Evolutionary conservation across 92 coral and sea anemone species (phyloP).

Genomic region (Phenganax stokvisi): DNA sequence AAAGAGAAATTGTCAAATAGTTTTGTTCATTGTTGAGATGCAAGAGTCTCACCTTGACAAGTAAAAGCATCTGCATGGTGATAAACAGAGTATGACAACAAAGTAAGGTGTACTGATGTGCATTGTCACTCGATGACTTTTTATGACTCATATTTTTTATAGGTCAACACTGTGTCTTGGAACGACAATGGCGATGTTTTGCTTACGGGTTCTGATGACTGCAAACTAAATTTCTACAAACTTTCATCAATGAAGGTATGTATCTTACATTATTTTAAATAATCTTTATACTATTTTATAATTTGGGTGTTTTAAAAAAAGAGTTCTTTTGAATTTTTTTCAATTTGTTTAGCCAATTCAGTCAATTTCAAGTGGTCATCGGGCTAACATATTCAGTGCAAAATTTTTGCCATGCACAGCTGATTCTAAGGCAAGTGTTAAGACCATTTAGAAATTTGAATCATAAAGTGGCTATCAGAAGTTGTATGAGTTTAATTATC

Average conservation of each 20-base stretch:
- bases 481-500: too few relatives aligned
- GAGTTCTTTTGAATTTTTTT: too few relatives aligned
- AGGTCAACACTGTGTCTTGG: constrained; percentile 95
- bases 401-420: constrained; percentile 79
- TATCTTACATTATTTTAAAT: not conserved
- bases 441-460: not conserved
- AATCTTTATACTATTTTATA: not conserved
- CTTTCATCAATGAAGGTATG: constrained; percentile 63
- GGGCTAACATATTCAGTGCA: constrained; percentile 98
- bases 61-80: too few relatives aligned
- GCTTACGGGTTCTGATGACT: constrained; percentile 96
- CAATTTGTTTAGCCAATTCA: constrained; percentile 49
- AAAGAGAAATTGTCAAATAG: not conserved
- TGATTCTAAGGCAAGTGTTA: constrained; percentile 58
- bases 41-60: too few relatives aligned
- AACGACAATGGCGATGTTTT: constrained; percentile 73
- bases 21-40: not conserved
- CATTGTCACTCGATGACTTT: not conserved
- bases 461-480: too few relatives aligned
- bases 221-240: constrained; percentile 74
- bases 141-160: not conserved
- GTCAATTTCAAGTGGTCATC: constrained; percentile 77
- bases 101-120: too few relatives aligned
- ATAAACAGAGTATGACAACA: too few relatives aligned
- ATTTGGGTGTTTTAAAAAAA: too few relatives aligned